phyloP scores from a whole-genome alignment of 2,113 vertebrate species.

The Microtus oregoni region DNA sequence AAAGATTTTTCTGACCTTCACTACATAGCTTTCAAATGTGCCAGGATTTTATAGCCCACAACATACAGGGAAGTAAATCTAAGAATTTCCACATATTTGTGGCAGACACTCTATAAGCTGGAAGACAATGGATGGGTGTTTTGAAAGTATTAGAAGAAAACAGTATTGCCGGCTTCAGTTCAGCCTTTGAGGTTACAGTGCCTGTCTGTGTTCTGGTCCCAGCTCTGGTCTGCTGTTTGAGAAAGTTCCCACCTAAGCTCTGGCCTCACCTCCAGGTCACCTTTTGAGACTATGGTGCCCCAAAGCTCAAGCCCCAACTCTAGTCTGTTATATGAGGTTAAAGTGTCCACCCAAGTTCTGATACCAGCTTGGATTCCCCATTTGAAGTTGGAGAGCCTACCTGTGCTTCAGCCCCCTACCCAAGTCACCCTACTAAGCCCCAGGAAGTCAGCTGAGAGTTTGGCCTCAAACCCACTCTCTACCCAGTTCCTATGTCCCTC shows the following conservation, averaged over 20 bases:
- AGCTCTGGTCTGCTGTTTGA: neutral
- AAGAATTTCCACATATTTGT: neutral
- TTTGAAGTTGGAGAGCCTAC: neutral
- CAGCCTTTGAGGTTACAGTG: neutral
- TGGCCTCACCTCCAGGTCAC: neutral
- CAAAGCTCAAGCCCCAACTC: no score
- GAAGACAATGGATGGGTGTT: neutral
- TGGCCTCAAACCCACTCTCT: neutral
- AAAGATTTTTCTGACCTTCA: neutral
- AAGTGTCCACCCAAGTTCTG: neutral
- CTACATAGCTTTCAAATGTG: neutral
- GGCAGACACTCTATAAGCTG: neutral
- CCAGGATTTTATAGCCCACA: neutral
- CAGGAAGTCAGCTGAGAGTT: neutral
- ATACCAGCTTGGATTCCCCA: neutral
- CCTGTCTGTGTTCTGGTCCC: neutral
- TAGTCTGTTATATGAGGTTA: no score
- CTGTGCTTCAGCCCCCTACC: neutral
- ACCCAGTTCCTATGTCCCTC: neutral
- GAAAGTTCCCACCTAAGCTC: neutral
- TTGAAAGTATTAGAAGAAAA: neutral
- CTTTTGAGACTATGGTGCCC: neutral
- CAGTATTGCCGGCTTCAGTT: neutral
- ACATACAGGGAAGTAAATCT: neutral
- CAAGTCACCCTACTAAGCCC: neutral